phyloP scores from a whole-genome alignment of 2,113 vertebrate species.

The Chroicocephalus ridibundus region DNA sequence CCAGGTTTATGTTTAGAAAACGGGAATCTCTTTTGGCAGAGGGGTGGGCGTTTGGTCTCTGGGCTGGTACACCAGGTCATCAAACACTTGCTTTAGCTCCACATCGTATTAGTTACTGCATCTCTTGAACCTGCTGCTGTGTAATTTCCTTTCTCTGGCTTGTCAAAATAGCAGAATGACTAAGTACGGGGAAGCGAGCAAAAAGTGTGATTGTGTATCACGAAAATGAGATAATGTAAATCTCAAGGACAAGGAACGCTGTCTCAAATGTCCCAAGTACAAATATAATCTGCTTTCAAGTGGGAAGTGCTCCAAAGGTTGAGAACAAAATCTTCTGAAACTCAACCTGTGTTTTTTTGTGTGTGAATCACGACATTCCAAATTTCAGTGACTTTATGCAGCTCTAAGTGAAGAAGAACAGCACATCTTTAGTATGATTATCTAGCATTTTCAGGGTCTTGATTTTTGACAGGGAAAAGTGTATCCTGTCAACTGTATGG shows the following conservation, averaged over 20 bases:
- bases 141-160: not conserved
- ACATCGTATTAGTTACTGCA: not conserved
- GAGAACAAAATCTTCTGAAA: not conserved
- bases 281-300: not conserved
- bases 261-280: not conserved
- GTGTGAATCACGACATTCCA: not conserved
- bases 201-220: not conserved
- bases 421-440: not conserved
- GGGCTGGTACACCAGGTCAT: not conserved
- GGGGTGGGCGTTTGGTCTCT: not conserved
- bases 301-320: constrained; percentile 15
- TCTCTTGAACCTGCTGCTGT: not conserved
- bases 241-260: not conserved
- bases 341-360: not conserved
- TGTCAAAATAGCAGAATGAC: not conserved
- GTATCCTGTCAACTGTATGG: not conserved
- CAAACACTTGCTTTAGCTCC: not conserved
- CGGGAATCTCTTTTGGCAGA: not conserved
- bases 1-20: not conserved
- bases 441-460: not conserved
- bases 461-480: not conserved
- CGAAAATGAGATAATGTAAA: not conserved
- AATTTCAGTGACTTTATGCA: not conserved
- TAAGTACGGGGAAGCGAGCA: not conserved
- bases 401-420: not conserved